Evolutionary conservation across 2,113 vertebrate genomes (phyloP).

Genomic region (Syngnathus scovelli): DNA sequence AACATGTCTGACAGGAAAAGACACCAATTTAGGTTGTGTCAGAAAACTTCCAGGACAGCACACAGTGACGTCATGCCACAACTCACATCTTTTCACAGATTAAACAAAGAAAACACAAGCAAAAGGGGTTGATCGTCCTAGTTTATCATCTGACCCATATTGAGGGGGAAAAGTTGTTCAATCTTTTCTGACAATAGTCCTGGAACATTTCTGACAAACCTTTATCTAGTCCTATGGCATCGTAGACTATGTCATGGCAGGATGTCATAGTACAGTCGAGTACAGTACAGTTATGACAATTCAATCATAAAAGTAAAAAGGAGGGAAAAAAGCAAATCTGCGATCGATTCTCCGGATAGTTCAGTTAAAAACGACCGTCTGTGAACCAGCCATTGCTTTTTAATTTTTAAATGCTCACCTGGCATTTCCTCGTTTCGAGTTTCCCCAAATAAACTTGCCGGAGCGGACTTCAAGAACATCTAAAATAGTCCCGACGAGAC

Average conservation of each 20-base stretch:
- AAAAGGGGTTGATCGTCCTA: not conserved
- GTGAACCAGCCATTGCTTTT: too few relatives aligned
- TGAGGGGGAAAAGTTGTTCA: not conserved
- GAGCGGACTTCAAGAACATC: constrained; percentile 33
- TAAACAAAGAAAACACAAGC: not conserved
- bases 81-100: not conserved
- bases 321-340: not conserved
- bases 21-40: too few relatives aligned
- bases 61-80: not conserved
- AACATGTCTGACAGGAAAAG: constrained; percentile 40
- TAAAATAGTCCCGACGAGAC: constrained; percentile 43
- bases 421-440: constrained; percentile 17
- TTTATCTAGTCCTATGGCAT: not conserved
- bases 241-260: not conserved
- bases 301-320: not conserved
- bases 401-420: constrained; percentile 44
- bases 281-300: too few relatives aligned
- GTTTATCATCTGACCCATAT: not conserved
- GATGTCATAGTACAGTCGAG: too few relatives aligned
- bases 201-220: not conserved
- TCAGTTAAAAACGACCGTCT: not conserved
- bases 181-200: not conserved
- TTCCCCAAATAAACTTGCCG: constrained; percentile 24
- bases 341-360: not conserved
- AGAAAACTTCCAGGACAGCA: too few relatives aligned